Conservation (phyloP, 1,140 invertebrate genomes). For the Anthonomus grandis region DNA sequence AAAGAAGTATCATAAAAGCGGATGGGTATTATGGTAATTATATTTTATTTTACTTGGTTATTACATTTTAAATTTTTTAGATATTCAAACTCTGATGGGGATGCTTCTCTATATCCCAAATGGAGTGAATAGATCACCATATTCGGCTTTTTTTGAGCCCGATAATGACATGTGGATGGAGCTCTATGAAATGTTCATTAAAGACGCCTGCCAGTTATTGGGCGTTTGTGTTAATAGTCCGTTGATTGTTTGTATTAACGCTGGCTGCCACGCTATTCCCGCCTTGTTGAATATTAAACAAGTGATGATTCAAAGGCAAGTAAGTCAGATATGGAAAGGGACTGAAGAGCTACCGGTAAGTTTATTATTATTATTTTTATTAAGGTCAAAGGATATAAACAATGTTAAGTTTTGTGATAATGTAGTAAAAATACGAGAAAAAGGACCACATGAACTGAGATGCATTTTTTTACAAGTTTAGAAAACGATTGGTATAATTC, state of each 20-base stretch:
- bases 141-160: slow-evolving; percentile 64
- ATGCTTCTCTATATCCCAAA: slow-evolving; percentile 78
- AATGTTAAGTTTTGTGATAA: no score
- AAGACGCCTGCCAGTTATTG: slow-evolving; percentile 87
- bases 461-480: no score
- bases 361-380: no score
- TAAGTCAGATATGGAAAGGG: slow-evolving; percentile 89
- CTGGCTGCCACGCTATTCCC: slow-evolving; percentile 89
- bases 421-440: no score
- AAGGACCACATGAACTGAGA: no score
- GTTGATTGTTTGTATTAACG: slow-evolving; percentile 72
- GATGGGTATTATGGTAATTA: no score
- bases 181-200: slow-evolving; percentile 80
- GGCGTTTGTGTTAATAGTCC: slow-evolving; percentile 81
- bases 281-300: slow-evolving; percentile 92
- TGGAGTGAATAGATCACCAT: slow-evolving; percentile 78
- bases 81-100: slow-evolving; percentile 86
- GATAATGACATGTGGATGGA: slow-evolving; percentile 77
- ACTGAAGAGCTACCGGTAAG: slow-evolving; percentile 94
- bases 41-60: slow-evolving; percentile 6
- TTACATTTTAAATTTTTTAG: slow-evolving; percentile 48
- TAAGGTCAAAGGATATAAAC: no score
- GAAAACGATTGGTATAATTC: no score
- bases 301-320: slow-evolving; percentile 94
- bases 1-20: no score